Evolutionary conservation across 2,797 vertebrate genomes (phyloP), one percentile per base, ranked within the genome.

Genomic region (Syngnathus rostellatus): DNA sequence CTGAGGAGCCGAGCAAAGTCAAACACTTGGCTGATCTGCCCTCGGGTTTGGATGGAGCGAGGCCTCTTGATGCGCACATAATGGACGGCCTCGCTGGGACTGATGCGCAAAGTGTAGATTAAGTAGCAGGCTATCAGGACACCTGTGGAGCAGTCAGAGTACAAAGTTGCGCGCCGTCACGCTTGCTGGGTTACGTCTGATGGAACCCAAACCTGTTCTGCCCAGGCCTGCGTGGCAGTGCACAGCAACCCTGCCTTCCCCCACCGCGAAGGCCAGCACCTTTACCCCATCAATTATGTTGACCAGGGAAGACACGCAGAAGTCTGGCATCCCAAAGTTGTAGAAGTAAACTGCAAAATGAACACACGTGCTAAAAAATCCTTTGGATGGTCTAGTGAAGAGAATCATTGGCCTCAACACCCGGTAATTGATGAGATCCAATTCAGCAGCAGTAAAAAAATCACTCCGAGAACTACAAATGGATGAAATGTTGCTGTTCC

Each of bases 151-250:
- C 40, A 73, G 63, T 31, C 62, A 63, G 9, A 72, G 68, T 3
- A 65, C 10, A 2, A 65, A 9, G 6, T 45, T 43, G 21, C 5
- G 10, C 41, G 14, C 1, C 59, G 37, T 6, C 40, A 63, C 39
- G 19, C 37, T 64, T 37, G 46, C 46, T 21, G 1, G 21, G 23
- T 25, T 19, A 5, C 58, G 51, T 40, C 19, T 23, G 19, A 40
- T 23, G 3, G 50, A 53, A 54, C 48, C 53, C 72, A 41, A 74
- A 89, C 92, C 93, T 84, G 92, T 93, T 65, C 92, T 89, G 45
- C 93, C 93, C 12, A 94, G 83, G 63, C 93, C 93, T 63, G 93
- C 92, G 3, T 94, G 93, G 68, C 92, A 93, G 75, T 93, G 93
- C 50, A 94, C 89, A 1, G 91, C 92, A 60, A 94, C 90, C 71